A percentile compares a stretch with the other conserved stretches of the same genome.
phyloP scores from a whole-genome alignment of 2,797 vertebrate genomes.

The Propithecus deckenii region DNA sequence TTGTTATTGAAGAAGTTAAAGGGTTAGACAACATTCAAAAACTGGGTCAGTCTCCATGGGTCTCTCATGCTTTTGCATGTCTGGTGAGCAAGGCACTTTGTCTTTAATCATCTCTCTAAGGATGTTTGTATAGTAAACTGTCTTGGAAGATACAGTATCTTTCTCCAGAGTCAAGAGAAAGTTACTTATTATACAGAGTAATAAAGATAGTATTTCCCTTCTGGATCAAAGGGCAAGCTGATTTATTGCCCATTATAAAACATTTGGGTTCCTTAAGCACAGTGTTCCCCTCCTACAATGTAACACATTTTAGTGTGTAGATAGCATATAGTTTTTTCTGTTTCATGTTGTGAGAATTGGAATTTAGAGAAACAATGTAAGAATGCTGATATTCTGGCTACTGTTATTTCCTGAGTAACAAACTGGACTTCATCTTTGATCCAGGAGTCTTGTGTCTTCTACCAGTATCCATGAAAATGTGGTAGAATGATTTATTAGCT shows the following conservation, averaged over 20 bases:
- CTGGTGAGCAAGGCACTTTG: not conserved
- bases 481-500: not conserved
- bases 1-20: not conserved
- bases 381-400: not conserved
- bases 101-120: not conserved
- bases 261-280: not conserved
- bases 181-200: not conserved
- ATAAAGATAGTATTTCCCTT: not conserved
- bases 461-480: not conserved
- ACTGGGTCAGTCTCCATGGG: not conserved
- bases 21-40: not conserved
- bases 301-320: not conserved
- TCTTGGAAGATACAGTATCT: not conserved
- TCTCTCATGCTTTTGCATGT: not conserved
- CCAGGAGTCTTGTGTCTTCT: not conserved
- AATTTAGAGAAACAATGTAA: not conserved
- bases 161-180: not conserved
- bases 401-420: not conserved
- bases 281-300: not conserved
- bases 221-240: not conserved
- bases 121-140: not conserved
- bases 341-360: not conserved
- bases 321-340: not conserved
- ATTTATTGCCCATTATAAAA: not conserved
- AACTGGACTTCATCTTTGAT: not conserved